A percentile compares a stretch with the other conserved stretches of the same genome.
These are phyloP conservation scores for Amphiprion percula DNA, from an alignment of 2,113 vertebrate species.

Conservation along the genomic window DNA sequence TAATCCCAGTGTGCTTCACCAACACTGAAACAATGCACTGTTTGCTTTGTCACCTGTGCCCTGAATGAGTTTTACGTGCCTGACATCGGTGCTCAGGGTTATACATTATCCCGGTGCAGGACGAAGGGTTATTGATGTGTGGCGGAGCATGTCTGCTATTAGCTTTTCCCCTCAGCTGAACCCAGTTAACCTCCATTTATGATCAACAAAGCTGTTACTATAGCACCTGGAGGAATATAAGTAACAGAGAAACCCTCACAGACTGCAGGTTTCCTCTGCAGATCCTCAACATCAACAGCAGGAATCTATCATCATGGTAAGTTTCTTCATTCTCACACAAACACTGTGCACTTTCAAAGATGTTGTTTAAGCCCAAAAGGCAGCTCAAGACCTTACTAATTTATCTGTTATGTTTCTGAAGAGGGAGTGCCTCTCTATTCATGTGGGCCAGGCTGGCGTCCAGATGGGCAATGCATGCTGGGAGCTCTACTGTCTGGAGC, in stretches of 20 bases:
- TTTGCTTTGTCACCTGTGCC: constrained; percentile 18
- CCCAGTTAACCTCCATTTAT: constrained; percentile 16
- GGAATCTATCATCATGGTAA: constrained; percentile 62
- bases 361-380: not conserved
- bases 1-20: not conserved
- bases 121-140: constrained; percentile 37
- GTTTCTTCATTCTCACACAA: not conserved
- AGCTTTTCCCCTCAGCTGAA: constrained; percentile 12
- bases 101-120: constrained; percentile 48
- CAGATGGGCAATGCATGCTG: too few relatives aligned
- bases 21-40: constrained; percentile 4
- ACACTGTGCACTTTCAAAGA: not conserved
- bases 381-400: not conserved
- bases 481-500: too few relatives aligned
- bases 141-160: constrained; percentile 21
- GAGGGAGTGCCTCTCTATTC: not conserved
- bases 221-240: constrained; percentile 44
- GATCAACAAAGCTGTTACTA: constrained; percentile 39
- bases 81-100: constrained; percentile 24
- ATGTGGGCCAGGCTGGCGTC: not conserved
- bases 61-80: not conserved
- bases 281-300: constrained; percentile 30
- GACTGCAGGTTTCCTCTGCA: not conserved
- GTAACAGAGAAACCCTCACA: not conserved
- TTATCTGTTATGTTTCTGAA: not conserved